Evolutionary conservation across 2,113 vertebrate genomes (phyloP).

Genomic region (western clawed frog (Xenopus tropicalis)): UCB_Xtro_10.0 CM004448.2:97830001-97830500

Average conservation of each 20-base stretch:
- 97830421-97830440: too few relatives aligned
- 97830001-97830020: too few relatives aligned
- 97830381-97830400: too few relatives aligned
- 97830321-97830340: too few relatives aligned
- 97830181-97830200: background rate
- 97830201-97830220: background rate
- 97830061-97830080: constrained; percentile 63
- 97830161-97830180: constrained; percentile 44
- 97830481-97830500: too few relatives aligned
- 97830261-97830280: background rate
- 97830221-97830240: background rate
- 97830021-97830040: too few relatives aligned
- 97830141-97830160: constrained; percentile 48
- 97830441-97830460: too few relatives aligned
- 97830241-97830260: constrained; percentile 9
- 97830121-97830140: constrained; percentile 47
- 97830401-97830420: too few relatives aligned
- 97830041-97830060: constrained; percentile 17
- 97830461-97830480: too few relatives aligned
- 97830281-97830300: background rate
- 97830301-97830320: background rate
- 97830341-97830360: too few relatives aligned
- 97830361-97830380: too few relatives aligned
- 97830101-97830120: constrained; percentile 53
- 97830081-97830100: constrained; percentile 55